phyloP scores from a whole-genome alignment of 1,140 invertebrate species.

The Stenopsyche tienmushanensis region DNA sequence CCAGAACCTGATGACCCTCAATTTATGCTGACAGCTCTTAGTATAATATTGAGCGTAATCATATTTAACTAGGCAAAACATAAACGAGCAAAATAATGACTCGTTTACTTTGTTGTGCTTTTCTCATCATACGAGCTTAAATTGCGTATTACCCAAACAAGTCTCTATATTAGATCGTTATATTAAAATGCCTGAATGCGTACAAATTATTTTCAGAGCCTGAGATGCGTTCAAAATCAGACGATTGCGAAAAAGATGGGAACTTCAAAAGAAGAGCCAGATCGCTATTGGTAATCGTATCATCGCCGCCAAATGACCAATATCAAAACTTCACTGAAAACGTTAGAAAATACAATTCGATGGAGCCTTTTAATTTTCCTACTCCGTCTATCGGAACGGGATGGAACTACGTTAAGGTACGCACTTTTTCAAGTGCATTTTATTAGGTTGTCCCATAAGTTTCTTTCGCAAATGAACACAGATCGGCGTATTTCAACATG shows the following conservation, averaged over 20 bases:
- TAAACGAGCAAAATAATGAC: no score
- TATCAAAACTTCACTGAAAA: conserved; percentile 75
- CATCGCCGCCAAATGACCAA: conserved; percentile 73
- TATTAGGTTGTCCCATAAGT: no score
- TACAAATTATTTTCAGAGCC: conserved; percentile 44
- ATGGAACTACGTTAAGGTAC: conserved; percentile 62
- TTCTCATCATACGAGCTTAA: no score
- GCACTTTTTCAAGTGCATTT: no score
- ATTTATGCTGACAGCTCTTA: no score
- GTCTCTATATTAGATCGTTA: neutral
- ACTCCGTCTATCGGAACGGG: conserved; percentile 58
- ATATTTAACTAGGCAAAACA: no score
- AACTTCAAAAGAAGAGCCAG: conserved; percentile 70
- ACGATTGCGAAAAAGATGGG: conserved; percentile 62
- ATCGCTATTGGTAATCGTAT: conserved; percentile 82
- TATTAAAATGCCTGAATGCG: neutral
- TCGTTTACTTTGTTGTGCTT: no score
- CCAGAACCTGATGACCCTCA: no score
- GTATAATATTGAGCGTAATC: no score
- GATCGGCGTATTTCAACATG: no score
- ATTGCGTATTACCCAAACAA: conserved; percentile 18
- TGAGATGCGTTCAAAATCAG: conserved; percentile 58
- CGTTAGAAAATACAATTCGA: conserved; percentile 74
- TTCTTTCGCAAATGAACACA: no score
- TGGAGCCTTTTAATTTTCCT: conserved; percentile 74